phyloP scores from a whole-genome alignment of 2,888 invertebrate genomes.

The Pterobdella sp. region DNA sequence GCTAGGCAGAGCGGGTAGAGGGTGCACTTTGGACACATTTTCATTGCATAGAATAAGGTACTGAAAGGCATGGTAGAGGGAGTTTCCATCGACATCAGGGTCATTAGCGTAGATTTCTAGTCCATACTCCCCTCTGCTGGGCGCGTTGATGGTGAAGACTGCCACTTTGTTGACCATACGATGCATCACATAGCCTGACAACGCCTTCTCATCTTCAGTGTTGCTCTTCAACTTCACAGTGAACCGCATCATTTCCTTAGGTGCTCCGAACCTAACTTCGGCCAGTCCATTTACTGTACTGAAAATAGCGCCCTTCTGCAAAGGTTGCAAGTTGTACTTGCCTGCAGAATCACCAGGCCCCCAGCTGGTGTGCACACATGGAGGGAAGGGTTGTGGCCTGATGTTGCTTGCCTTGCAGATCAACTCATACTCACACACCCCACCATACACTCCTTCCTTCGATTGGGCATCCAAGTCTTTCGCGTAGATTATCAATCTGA shows the following conservation, averaged over 20 bases:
- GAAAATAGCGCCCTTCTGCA: conserved; percentile 48
- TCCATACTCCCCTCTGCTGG: conserved; percentile 48
- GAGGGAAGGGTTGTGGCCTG: conserved; percentile 48
- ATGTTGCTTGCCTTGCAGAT: conserved; percentile 44
- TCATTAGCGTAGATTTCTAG: conserved; percentile 51
- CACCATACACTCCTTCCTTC: conserved; percentile 50
- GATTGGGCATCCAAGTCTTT: conserved; percentile 48
- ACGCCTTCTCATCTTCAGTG: conserved; percentile 44
- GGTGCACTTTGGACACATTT: conserved; percentile 42
- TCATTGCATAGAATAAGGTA: conserved; percentile 48
- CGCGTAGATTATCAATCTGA: conserved; percentile 48
- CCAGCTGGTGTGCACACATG: conserved; percentile 51
- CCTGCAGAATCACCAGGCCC: conserved; percentile 47
- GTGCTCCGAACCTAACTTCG: conserved; percentile 47
- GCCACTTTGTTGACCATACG: conserved; percentile 48
- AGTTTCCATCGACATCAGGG: conserved; percentile 48
- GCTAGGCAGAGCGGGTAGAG: conserved; percentile 48
- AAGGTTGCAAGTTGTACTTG: conserved; percentile 46
- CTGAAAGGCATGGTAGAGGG: conserved; percentile 49
- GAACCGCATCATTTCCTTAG: conserved; percentile 46
- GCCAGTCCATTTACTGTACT: conserved; percentile 47
- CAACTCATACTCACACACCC: conserved; percentile 51
- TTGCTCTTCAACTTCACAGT: conserved; percentile 50
- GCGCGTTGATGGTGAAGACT: conserved; percentile 49
- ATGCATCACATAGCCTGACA: conserved; percentile 48